phyloP scores from a whole-genome alignment of 2,113 vertebrate species.

The Halcyon senegalensis region DNA sequence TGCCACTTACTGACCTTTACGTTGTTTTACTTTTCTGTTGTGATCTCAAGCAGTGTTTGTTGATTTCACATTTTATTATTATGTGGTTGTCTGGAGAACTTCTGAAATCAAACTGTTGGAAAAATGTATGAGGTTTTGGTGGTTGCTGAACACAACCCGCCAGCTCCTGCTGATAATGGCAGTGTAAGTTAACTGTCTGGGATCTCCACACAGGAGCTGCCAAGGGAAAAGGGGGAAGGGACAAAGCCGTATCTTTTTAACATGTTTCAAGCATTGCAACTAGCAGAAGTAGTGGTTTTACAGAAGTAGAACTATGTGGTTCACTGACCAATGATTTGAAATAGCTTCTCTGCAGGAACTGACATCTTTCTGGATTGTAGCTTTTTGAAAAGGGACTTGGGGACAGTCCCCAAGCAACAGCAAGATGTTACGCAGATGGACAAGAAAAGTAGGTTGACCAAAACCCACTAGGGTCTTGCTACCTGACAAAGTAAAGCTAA shows the following conservation, averaged over 20 bases:
- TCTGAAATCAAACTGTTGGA: background rate
- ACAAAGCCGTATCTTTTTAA: background rate
- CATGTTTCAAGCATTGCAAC: background rate
- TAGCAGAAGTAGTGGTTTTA: conserved; percentile 29
- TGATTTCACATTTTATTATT: background rate
- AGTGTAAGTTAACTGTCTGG: background rate
- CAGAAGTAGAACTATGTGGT: conserved; percentile 29
- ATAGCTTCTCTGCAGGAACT: background rate
- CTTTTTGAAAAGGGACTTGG: background rate
- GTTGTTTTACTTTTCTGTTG: background rate
- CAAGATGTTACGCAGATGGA: background rate
- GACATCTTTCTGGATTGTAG: background rate
- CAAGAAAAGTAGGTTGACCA: background rate
- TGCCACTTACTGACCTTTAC: background rate
- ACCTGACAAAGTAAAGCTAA: background rate
- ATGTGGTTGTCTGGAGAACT: background rate
- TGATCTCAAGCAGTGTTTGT: background rate
- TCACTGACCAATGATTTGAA: conserved; percentile 27
- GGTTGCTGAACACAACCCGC: background rate
- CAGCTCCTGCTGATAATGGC: background rate
- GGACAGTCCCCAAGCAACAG: background rate
- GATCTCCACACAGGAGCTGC: conserved; percentile 28
- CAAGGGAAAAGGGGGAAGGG: background rate
- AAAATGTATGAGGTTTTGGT: background rate
- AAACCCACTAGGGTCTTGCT: background rate